Evolutionary conservation across 2,113 vertebrate genomes (phyloP).

Genomic region (Pristiophorus japonicus): DNA sequence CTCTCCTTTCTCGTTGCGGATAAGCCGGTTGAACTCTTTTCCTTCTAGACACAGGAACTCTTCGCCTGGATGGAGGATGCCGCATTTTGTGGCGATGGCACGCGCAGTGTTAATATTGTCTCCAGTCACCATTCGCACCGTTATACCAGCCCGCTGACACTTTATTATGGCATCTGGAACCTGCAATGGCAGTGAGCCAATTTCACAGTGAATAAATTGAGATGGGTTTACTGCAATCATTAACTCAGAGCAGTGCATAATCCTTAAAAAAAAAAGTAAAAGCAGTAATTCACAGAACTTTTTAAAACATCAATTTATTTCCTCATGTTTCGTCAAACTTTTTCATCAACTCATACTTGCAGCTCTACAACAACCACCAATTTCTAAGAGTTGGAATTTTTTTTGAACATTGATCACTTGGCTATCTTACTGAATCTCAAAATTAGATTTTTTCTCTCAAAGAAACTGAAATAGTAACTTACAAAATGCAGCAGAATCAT

Average conservation of each 20-base stretch:
- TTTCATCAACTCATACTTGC: background rate
- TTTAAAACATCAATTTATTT: background rate
- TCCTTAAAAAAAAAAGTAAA: background rate
- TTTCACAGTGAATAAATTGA: background rate
- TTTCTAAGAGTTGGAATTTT: background rate
- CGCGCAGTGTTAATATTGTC: slow-evolving; percentile 97
- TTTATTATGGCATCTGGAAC: slow-evolving; percentile 84
- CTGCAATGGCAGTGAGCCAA: slow-evolving; percentile 49
- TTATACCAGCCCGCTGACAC: slow-evolving; percentile 88
- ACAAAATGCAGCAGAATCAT: background rate
- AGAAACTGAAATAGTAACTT: background rate
- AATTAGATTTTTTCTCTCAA: background rate
- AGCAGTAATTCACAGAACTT: background rate
- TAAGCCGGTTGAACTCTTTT: slow-evolving; percentile 92
- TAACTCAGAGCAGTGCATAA: background rate
- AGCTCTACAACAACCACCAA: background rate
- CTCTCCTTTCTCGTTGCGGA: slow-evolving; percentile 93
- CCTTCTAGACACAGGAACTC: slow-evolving; percentile 91
- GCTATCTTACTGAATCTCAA: too few relatives aligned
- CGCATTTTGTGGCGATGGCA: slow-evolving; percentile 91
- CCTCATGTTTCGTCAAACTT: background rate
- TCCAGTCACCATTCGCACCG: slow-evolving; percentile 92
- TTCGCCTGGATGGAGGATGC: slow-evolving; percentile 79
- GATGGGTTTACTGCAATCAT: background rate
- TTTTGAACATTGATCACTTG: too few relatives aligned